These are phyloP conservation scores for Drosophila prosaltans DNA, from an alignment of 1,140 invertebrate genomes.

Conservation along the genomic window DNA sequence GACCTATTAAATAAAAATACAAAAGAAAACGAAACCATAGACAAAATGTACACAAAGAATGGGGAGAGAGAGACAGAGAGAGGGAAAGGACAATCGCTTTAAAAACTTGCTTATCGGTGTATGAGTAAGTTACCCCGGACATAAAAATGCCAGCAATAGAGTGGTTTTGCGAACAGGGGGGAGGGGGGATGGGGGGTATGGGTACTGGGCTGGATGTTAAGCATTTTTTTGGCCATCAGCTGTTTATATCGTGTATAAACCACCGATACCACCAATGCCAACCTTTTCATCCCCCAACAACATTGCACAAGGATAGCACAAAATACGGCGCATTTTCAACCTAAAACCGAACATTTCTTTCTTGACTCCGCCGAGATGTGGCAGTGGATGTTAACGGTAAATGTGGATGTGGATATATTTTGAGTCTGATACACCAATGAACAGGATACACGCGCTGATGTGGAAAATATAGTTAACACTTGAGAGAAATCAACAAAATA, in stretches of 20 bases:
- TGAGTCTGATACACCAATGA: not conserved
- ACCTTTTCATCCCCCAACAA: conserved; percentile 12
- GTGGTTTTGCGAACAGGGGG: not conserved
- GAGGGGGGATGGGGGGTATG: not conserved
- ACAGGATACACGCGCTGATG: not conserved
- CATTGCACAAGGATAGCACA: conserved; percentile 8
- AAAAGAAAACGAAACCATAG: conserved; percentile 9
- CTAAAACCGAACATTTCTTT: not conserved
- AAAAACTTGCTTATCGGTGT: conserved; percentile 19
- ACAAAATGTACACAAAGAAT: conserved; percentile 6
- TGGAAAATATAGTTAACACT: conserved; percentile 20
- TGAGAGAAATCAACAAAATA: conserved; percentile 4
- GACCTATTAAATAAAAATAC: conserved; percentile 1
- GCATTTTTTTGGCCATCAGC: conserved; percentile 12
- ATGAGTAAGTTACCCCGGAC: conserved; percentile 19
- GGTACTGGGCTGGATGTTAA: conserved; percentile 5
- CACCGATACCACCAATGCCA: conserved; percentile 9
- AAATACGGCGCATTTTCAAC: conserved; percentile 20
- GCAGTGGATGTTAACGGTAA: not conserved
- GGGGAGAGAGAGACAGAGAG: too few species aligned
- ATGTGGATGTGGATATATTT: not conserved
- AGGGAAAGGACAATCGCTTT: conserved; percentile 7
- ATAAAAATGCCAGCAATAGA: conserved; percentile 12
- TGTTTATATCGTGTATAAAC: conserved; percentile 15
- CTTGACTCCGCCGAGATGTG: not conserved